These are phyloP conservation scores for Coregonus suidteri DNA, from an alignment of 2,797 vertebrate genomes.

Conservation along the genomic window DNA sequence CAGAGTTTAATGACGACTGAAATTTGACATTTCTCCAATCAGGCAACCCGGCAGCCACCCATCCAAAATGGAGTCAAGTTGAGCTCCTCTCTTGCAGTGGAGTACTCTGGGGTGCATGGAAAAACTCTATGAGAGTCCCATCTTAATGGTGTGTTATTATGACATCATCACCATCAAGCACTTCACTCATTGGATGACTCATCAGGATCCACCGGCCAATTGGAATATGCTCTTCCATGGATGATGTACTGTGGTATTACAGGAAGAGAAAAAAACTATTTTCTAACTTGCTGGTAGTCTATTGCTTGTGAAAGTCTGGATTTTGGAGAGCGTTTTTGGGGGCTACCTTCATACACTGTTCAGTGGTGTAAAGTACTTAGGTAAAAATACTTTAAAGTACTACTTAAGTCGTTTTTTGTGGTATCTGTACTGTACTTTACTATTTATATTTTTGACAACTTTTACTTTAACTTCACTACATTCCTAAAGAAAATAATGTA, in stretches of 20 bases:
- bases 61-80: background rate
- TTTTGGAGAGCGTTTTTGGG: conserved; percentile 12
- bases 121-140: background rate
- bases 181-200: background rate
- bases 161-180: background rate
- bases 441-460: no score
- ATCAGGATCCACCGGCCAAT: background rate
- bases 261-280: background rate
- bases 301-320: conserved; percentile 22
- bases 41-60: background rate
- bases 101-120: background rate
- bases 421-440: no score
- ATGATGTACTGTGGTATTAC: background rate
- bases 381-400: no score
- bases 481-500: no score
- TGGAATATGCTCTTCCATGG: background rate
- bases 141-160: background rate
- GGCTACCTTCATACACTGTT: conserved; percentile 6
- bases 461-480: no score
- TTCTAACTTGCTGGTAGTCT: conserved; percentile 6
- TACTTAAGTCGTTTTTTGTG: no score
- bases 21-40: background rate
- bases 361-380: no score
- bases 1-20: background rate
- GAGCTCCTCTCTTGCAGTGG: no score